These are phyloP conservation scores for Danio choprae DNA, from an alignment of 2,797 vertebrate species.

Conservation along the genomic window DNA sequence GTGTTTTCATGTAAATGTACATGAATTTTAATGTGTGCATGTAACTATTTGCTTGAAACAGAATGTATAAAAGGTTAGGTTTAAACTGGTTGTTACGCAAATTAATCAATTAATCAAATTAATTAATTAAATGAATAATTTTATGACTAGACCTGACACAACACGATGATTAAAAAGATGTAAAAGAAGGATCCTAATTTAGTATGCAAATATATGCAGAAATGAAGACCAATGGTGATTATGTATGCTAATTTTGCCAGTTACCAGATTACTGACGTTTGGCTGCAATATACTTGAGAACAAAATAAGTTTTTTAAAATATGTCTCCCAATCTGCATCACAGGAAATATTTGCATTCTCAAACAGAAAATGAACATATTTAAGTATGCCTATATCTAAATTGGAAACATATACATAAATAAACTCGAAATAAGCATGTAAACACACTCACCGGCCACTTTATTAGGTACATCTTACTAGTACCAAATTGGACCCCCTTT, in stretches of 20 bases:
- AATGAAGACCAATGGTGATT: background rate
- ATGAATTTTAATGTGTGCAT: no score
- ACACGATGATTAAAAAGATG: conserved; percentile 6
- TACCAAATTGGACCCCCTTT: no score
- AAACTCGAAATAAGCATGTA: no score
- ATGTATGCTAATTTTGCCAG: background rate
- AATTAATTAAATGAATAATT: background rate
- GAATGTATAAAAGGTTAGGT: background rate
- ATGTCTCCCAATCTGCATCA: background rate
- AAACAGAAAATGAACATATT: background rate
- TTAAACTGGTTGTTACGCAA: background rate
- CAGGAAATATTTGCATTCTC: background rate
- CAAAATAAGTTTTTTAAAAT: background rate
- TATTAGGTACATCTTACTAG: no score
- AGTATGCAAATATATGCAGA: background rate
- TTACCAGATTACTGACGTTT: background rate
- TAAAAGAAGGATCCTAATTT: background rate
- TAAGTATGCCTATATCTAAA: background rate
- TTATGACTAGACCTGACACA: background rate
- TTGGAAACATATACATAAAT: no score
- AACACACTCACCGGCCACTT: no score
- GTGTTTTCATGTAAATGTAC: no score
- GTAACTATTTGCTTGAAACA: no score
- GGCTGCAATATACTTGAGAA: background rate
- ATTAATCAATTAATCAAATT: background rate